These are phyloP conservation scores for Syngnathus rostellatus DNA, from an alignment of 2,797 vertebrate species.

Conservation along the genomic window DNA sequence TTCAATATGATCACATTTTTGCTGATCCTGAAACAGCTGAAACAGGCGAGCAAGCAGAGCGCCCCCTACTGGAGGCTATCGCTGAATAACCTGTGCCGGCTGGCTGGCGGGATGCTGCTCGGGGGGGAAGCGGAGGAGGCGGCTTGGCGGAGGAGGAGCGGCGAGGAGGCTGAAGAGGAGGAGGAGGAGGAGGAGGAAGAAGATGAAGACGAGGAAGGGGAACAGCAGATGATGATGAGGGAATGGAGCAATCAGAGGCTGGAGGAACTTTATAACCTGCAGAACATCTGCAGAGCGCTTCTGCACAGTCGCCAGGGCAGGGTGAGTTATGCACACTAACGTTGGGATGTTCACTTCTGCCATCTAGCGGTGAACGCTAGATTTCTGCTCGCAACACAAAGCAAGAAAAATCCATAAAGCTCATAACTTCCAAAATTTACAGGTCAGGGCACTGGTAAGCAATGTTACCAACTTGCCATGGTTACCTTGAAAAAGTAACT, in stretches of 20 bases:
- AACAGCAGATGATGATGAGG: slow-evolving; percentile 58
- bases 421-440: no score
- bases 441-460: no score
- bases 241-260: slow-evolving; percentile 73
- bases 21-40: slow-evolving; percentile 56
- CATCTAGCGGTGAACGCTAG: no score
- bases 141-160: slow-evolving; percentile 52
- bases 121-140: slow-evolving; percentile 56
- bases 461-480: no score
- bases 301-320: slow-evolving; percentile 84
- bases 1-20: neutral
- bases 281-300: slow-evolving; percentile 79
- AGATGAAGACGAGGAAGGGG: slow-evolving; percentile 63
- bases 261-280: slow-evolving; percentile 78
- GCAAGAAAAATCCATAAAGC: no score
- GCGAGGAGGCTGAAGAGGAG: slow-evolving; percentile 64
- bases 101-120: slow-evolving; percentile 69
- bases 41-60: slow-evolving; percentile 69
- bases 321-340: slow-evolving; percentile 23
- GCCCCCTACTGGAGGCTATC: slow-evolving; percentile 82
- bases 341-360: no score
- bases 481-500: no score
- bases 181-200: slow-evolving; percentile 60
- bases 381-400: no score
- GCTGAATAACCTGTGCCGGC: slow-evolving; percentile 78